phyloP scores from a whole-genome alignment of 2,113 vertebrate species.

The Pangasianodon gigas region DNA sequence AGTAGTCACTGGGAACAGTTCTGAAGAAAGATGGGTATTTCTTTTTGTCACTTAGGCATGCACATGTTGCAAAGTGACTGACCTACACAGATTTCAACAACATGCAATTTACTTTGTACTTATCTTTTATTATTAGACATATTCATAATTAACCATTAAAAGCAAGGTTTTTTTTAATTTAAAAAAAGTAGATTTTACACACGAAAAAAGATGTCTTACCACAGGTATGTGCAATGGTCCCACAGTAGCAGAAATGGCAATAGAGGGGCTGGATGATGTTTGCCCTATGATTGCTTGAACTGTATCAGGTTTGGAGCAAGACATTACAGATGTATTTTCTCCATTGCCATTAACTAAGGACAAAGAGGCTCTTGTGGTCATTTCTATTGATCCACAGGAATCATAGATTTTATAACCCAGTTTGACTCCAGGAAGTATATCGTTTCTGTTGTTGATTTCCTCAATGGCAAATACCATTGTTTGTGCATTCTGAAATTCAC shows the following conservation, averaged over 20 bases:
- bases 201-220: neutral
- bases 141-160: neutral
- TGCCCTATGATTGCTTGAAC: slow-evolving; percentile 62
- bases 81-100: slow-evolving; percentile 42
- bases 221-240: slow-evolving; percentile 54
- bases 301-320: slow-evolving; percentile 51
- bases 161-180: neutral
- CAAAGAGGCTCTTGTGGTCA: slow-evolving; percentile 58
- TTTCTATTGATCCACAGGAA: slow-evolving; percentile 57
- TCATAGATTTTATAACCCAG: slow-evolving; percentile 64
- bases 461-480: slow-evolving; percentile 66
- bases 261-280: slow-evolving; percentile 61
- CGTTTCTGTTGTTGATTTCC: slow-evolving; percentile 61
- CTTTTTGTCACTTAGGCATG: slow-evolving; percentile 60
- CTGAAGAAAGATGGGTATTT: slow-evolving; percentile 62
- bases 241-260: slow-evolving; percentile 57
- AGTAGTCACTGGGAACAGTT: slow-evolving; percentile 63
- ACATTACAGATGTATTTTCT: neutral
- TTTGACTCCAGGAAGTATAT: slow-evolving; percentile 57
- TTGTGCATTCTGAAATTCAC: slow-evolving; percentile 62
- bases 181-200: neutral
- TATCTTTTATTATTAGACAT: neutral
- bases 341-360: slow-evolving; percentile 56
- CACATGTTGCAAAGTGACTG: slow-evolving; percentile 66
- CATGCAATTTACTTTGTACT: neutral